Base-by-base conservation (phyloP, 92 coral and sea anemone species). In the Bergia puertoricense region DNA sequence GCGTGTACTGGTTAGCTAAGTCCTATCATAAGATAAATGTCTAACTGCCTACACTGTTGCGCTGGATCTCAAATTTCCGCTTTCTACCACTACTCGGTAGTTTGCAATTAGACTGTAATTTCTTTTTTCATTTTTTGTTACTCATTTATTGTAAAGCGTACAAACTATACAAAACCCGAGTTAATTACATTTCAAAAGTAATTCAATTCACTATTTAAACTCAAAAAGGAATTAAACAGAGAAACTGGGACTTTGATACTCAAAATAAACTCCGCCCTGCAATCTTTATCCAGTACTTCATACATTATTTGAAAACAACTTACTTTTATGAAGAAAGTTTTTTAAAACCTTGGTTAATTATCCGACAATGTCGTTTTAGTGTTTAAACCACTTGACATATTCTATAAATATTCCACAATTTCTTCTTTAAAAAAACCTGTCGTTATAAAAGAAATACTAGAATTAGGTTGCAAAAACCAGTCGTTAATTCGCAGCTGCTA, bases 331-430 rank as follows among this genome's bases (percentile, higher is more conserved):
- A 39, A 69, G 75, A 73, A 42, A 9, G 22, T 76, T 42, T 62
- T 18, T 62, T 16, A 62, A 76, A 76, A 76, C 43, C 79, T 74
- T 46, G n/a, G 81, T 14, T n/a, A 81, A 43, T 48, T 66, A 8
- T 41, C 41, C 22, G 41, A 44, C 40, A 48, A 84, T 3, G 42
- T 67, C 41, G 76, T 44, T 66, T 38, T 8, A 43, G 36, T 39
- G 78, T 44, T 45, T 71, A 48, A 84, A 71, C 78, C 18, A 30
- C 30, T 30, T 30, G 68, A 22, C 43, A 30, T 14, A 83, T 73
- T 43, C 30, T 84, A 84, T 84, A 84, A 84, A 84, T 84, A 84
- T 76, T 43, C 54, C 80, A 42, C 80, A 15, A 39, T 42, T 45
- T 76, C 14, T 22, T n/a, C 46, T 18, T 74, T 40, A 16, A 76